Evolutionary conservation across 2,888 invertebrate genomes (phyloP).

Genomic region (Eurytoma californica): DNA sequence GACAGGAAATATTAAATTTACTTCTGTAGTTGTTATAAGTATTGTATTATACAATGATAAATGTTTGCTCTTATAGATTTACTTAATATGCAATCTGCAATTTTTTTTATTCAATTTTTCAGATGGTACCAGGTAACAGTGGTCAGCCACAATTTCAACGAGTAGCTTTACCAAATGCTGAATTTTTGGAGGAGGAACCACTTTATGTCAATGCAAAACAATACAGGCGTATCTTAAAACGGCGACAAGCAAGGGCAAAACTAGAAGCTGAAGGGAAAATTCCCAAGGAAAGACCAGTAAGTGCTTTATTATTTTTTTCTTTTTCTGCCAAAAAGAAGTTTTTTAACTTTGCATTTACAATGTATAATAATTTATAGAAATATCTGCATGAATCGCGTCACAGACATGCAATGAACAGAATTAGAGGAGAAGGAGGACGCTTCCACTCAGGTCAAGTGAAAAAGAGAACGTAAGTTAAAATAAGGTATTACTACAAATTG

Average conservation of each 20-base stretch:
- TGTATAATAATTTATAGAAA: slow-evolving; percentile 80
- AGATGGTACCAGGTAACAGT: slow-evolving; percentile 79
- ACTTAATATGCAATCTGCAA: background rate
- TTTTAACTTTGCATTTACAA: background rate
- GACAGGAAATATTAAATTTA: background rate
- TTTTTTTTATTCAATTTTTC: slow-evolving; percentile 31
- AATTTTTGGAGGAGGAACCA: slow-evolving; percentile 92
- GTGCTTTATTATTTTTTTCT: slow-evolving; percentile 54
- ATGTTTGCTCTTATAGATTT: background rate
- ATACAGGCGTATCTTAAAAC: slow-evolving; percentile 95
- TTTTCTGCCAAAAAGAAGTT: no score
- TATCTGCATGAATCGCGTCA: slow-evolving; percentile 99
- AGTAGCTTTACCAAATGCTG: slow-evolving; percentile 80
- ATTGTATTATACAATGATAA: background rate
- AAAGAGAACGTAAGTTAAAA: slow-evolving; percentile 69
- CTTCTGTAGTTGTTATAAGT: background rate
- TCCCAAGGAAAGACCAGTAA: slow-evolving; percentile 94
- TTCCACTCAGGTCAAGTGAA: slow-evolving; percentile 86
- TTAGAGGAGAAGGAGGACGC: slow-evolving; percentile 96
- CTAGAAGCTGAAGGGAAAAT: slow-evolving; percentile 96
- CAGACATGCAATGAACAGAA: slow-evolving; percentile 97
- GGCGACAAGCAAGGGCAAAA: slow-evolving; percentile 95
- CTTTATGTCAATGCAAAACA: slow-evolving; percentile 99
- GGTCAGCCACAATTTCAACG: slow-evolving; percentile 78
- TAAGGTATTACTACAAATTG: background rate